Evolutionary conservation across 2,888 invertebrate genomes (phyloP).

Genomic region (Cepaea hortensis): DNA sequence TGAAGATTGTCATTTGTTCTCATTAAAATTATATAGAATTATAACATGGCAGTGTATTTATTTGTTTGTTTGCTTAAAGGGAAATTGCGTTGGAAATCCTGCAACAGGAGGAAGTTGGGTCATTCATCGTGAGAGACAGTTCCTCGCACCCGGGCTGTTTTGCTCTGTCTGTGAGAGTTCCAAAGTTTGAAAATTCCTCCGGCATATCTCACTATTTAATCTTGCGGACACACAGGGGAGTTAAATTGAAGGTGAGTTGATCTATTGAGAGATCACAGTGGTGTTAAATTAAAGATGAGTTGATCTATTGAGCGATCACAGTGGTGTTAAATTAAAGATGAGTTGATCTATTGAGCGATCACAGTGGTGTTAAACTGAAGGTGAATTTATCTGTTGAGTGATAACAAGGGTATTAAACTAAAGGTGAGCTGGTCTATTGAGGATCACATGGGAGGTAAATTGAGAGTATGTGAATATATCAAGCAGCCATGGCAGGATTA

Average conservation of each 20-base stretch:
- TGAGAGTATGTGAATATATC: constrained; percentile 68
- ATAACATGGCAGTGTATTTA: too few species aligned
- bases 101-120: constrained; percentile 91
- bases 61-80: constrained; percentile 67
- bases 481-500: constrained; percentile 71
- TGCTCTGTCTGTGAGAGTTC: constrained; percentile 94
- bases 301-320: constrained; percentile 64
- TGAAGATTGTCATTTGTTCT: too few species aligned
- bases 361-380: constrained; percentile 73
- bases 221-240: constrained; percentile 72
- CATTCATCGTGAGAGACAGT: constrained; percentile 95
- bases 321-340: constrained; percentile 74
- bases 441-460: constrained; percentile 72
- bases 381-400: constrained; percentile 63
- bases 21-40: too few species aligned
- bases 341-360: constrained; percentile 63
- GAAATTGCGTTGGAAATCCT: constrained; percentile 94
- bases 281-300: constrained; percentile 73
- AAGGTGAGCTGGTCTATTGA: constrained; percentile 67
- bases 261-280: constrained; percentile 67
- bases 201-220: constrained; percentile 98
- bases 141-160: constrained; percentile 95
- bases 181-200: constrained; percentile 88
- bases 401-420: constrained; percentile 72
- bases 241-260: constrained; percentile 71